Conservation (phyloP, 2,888 invertebrate genomes). For the Drosophila nr. perissopoda region DNA sequence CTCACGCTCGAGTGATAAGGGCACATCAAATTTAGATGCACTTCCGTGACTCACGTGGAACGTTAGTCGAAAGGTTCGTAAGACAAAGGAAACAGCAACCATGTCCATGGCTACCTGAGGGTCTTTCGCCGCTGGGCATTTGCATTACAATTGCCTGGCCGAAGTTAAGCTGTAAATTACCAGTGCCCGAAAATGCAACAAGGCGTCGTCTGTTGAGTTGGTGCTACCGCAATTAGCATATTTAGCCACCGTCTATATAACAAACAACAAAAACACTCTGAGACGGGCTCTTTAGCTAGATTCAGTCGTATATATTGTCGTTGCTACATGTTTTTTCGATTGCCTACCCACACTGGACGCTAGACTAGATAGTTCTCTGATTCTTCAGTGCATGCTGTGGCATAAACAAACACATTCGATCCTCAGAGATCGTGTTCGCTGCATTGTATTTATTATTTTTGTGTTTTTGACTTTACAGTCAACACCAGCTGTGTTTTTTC, state of each 20-base stretch:
- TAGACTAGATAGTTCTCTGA: slow-evolving; percentile 12
- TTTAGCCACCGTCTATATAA: slow-evolving; percentile 59
- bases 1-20: slow-evolving; percentile 28
- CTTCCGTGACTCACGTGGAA: slow-evolving; percentile 52
- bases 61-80: slow-evolving; percentile 9
- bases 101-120: slow-evolving; percentile 43
- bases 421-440: slow-evolving; percentile 49
- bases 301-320: slow-evolving; percentile 62
- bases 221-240: slow-evolving; percentile 72
- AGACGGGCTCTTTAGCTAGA: slow-evolving; percentile 30
- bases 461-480: slow-evolving; percentile 10
- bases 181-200: slow-evolving; percentile 37
- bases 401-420: slow-evolving; percentile 68
- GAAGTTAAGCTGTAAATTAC: slow-evolving; percentile 68
- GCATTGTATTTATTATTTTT: slow-evolving; percentile 44
- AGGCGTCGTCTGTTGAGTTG: slow-evolving; percentile 27
- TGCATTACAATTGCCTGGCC: slow-evolving; percentile 62
- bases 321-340: slow-evolving; percentile 48
- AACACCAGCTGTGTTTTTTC: slow-evolving; percentile 70
- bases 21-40: slow-evolving; percentile 44
- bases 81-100: slow-evolving; percentile 36
- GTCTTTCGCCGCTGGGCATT: slow-evolving; percentile 42
- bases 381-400: slow-evolving; percentile 59
- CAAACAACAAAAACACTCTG: slow-evolving; percentile 21
- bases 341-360: slow-evolving; percentile 46